These are phyloP conservation scores for Illadopsis cleaveri DNA, from an alignment of 2,113 vertebrate genomes.

Conservation along the genomic window DNA sequence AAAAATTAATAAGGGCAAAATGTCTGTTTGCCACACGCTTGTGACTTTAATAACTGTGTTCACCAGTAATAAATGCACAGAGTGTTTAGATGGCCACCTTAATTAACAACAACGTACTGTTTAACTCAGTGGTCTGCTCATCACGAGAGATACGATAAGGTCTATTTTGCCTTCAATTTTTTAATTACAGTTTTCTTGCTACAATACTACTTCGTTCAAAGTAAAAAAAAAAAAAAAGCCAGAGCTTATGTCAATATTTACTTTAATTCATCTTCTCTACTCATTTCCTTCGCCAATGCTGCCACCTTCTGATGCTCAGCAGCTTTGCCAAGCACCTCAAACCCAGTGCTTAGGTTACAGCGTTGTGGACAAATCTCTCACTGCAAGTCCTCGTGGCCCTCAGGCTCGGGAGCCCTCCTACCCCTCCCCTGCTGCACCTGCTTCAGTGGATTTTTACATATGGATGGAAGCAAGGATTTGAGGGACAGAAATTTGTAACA, in stretches of 20 bases:
- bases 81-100: neutral
- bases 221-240: neutral
- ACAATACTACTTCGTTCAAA: slow-evolving; percentile 21
- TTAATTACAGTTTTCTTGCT: slow-evolving; percentile 31
- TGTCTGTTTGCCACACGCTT: neutral
- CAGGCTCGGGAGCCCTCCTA: neutral
- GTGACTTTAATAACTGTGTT: neutral
- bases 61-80: neutral
- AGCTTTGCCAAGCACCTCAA: neutral
- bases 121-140: slow-evolving; percentile 23
- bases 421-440: neutral
- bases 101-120: neutral
- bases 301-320: slow-evolving; percentile 74
- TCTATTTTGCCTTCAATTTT: slow-evolving; percentile 15
- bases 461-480: neutral
- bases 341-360: neutral
- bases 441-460: neutral
- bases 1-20: neutral
- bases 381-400: neutral
- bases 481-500: neutral
- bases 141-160: neutral
- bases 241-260: neutral
- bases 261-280: neutral
- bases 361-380: neutral
- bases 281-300: slow-evolving; percentile 75